These are phyloP conservation scores for Microplitis mediator DNA, from an alignment of 1,140 invertebrate genomes.

Conservation along the genomic window DNA sequence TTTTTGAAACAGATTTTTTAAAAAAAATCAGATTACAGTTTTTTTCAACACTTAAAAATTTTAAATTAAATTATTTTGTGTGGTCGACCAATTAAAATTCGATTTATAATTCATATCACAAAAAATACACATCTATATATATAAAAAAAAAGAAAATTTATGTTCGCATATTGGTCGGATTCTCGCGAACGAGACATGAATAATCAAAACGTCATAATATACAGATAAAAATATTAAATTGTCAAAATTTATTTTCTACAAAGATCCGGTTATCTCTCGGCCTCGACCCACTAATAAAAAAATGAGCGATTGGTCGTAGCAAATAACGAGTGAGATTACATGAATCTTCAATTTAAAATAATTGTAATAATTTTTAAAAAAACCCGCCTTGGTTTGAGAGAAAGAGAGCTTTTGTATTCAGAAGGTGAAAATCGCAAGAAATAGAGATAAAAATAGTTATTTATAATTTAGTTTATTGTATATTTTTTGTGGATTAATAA, in stretches of 20 bases:
- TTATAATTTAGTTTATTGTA: neutral
- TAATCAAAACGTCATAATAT: conserved; percentile 20
- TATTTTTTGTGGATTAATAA: neutral
- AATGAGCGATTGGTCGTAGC: neutral
- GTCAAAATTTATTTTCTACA: conserved; percentile 14
- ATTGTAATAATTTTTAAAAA: neutral
- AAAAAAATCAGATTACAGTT: too few relatives aligned
- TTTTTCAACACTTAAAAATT: too few relatives aligned
- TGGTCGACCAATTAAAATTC: too few relatives aligned
- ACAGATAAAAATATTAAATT: neutral
- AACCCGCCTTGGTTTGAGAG: neutral
- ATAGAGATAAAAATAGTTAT: neutral
- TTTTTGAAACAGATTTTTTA: too few relatives aligned
- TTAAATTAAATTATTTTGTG: too few relatives aligned
- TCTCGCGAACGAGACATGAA: neutral
- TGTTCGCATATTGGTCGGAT: too few relatives aligned
- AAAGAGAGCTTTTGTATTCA: neutral
- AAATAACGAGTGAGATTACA: neutral
- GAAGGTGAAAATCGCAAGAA: neutral
- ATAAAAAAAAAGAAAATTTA: too few relatives aligned
- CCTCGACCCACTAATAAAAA: conserved; percentile 29
- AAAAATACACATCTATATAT: too few relatives aligned
- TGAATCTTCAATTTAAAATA: neutral
- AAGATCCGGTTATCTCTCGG: conserved; percentile 19
- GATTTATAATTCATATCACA: too few relatives aligned